A percentile compares a stretch with the other conserved stretches of the same genome.
These are phyloP conservation scores for Poecilus cupreus DNA, from an alignment of 2,888 invertebrate species.

Conservation along the genomic window DNA sequence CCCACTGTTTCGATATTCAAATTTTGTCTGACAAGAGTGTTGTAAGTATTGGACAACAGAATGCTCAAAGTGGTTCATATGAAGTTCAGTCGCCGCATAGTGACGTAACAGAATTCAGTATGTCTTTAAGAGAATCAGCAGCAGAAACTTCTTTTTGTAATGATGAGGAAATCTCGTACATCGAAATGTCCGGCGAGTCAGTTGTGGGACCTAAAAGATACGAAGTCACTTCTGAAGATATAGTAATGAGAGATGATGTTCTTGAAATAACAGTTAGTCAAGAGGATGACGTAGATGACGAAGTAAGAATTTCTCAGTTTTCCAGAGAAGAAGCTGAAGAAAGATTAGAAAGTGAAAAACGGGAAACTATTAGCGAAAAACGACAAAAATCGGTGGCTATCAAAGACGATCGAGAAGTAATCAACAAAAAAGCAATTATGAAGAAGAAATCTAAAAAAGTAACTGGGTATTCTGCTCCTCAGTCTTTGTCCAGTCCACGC, in stretches of 20 bases:
- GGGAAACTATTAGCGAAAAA: slow-evolving; percentile 56
- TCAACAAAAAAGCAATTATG: slow-evolving; percentile 43
- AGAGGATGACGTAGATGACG: slow-evolving; percentile 55
- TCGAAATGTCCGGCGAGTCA: slow-evolving; percentile 51
- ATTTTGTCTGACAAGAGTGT: slow-evolving; percentile 64
- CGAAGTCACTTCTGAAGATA: slow-evolving; percentile 67
- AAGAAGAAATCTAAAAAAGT: slow-evolving; percentile 53
- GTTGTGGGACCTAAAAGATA: slow-evolving; percentile 56
- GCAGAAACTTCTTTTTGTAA: slow-evolving; percentile 64
- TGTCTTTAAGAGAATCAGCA: slow-evolving; percentile 67
- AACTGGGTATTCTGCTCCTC: slow-evolving; percentile 51
- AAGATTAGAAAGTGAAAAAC: slow-evolving; percentile 51
- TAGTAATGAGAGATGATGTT: slow-evolving; percentile 72
- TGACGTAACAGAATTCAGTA: slow-evolving; percentile 66
- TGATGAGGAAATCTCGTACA: slow-evolving; percentile 50
- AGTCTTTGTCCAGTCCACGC: slow-evolving; percentile 59
- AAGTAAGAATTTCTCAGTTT: slow-evolving; percentile 47
- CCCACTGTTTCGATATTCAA: slow-evolving; percentile 64
- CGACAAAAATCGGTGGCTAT: neutral
- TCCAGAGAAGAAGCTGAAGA: slow-evolving; percentile 50
- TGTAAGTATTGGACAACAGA: slow-evolving; percentile 53
- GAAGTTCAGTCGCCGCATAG: slow-evolving; percentile 66
- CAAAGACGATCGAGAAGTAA: slow-evolving; percentile 31
- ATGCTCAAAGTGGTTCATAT: slow-evolving; percentile 55
- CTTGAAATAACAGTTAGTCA: slow-evolving; percentile 71